These are phyloP conservation scores for Columba guinea DNA, from an alignment of 2,797 vertebrate genomes.

Conservation along the genomic window DNA sequence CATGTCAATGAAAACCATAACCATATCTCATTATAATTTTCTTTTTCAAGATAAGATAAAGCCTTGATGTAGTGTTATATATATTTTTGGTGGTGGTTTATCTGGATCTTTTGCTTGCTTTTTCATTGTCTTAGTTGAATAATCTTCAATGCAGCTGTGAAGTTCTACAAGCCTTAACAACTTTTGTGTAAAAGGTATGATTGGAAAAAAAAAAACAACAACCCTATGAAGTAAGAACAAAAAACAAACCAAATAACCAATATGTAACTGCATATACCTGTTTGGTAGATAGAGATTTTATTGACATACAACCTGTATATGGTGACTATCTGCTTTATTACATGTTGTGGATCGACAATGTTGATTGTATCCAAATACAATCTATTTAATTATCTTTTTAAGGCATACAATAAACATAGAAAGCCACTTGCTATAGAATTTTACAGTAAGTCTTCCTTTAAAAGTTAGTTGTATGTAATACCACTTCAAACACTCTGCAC, in stretches of 20 bases:
- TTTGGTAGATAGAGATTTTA: not conserved
- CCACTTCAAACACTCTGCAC: not conserved
- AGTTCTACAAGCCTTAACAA: not conserved
- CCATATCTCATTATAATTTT: not conserved
- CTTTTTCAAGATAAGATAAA: not conserved
- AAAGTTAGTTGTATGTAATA: not conserved
- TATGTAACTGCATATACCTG: not conserved
- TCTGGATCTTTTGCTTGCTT: not conserved
- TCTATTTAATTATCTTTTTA: not conserved
- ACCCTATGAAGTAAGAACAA: rapidly evolving
- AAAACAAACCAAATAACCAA: not conserved
- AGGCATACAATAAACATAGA: not conserved
- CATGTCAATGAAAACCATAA: not conserved
- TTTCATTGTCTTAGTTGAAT: not conserved
- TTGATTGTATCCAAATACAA: not conserved
- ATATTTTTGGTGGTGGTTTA: not conserved
- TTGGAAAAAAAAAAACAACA: too few species aligned
- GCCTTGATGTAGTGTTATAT: not conserved
- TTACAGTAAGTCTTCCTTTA: not conserved
- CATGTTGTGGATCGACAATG: not conserved
- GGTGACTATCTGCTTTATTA: not conserved
- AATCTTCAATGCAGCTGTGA: not conserved
- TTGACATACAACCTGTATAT: not conserved
- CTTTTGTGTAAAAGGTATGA: not conserved
- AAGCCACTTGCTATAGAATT: not conserved